These are phyloP conservation scores for Heliothis peltigera DNA, from an alignment of 2,888 invertebrate species.

Conservation along the genomic window DNA sequence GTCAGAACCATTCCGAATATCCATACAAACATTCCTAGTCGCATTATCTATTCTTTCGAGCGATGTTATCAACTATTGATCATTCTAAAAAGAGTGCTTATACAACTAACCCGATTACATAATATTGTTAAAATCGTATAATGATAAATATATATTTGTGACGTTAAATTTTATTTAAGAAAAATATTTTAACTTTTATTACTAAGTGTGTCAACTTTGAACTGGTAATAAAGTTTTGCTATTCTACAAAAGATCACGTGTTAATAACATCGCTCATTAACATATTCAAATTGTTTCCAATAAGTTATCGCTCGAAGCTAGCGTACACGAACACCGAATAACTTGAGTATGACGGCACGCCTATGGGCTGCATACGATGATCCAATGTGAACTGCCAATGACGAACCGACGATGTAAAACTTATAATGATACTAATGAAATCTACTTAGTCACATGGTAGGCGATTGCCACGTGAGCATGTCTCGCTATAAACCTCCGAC, in stretches of 20 bases:
- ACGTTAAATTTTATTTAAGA: constrained; percentile 18
- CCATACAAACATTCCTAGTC: constrained; percentile 51
- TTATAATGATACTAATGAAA: constrained; percentile 63
- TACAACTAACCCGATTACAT: constrained; percentile 1
- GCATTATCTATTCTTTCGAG: constrained; percentile 39
- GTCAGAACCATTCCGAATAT: constrained; percentile 63
- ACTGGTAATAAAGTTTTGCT: constrained; percentile 3
- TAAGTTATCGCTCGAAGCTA: constrained; percentile 33
- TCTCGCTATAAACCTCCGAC: constrained; percentile 53
- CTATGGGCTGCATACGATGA: constrained; percentile 31
- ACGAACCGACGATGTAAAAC: constrained; percentile 65
- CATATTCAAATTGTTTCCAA: constrained; percentile 38
- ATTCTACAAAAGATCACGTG: constrained; percentile 13
- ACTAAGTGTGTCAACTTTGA: constrained; percentile 6
- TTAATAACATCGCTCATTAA: constrained; percentile 45
- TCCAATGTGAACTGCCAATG: constrained; percentile 64
- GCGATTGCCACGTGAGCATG: constrained; percentile 54
- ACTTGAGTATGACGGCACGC: constrained; percentile 23
- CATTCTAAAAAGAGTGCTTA: constrained; percentile 1
- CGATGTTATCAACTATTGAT: constrained; percentile 32
- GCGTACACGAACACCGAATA: constrained; percentile 41
- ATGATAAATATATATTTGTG: constrained; percentile 19
- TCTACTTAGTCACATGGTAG: constrained; percentile 59
- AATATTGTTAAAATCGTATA: constrained; percentile 22
- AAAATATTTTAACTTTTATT: constrained; percentile 20